Percentiles rank a stretch among this genome's conserved stretches.
Evolutionary conservation across 2,888 invertebrate genomes (phyloP).

Genomic region (Ctenicera cuprea): DNA sequence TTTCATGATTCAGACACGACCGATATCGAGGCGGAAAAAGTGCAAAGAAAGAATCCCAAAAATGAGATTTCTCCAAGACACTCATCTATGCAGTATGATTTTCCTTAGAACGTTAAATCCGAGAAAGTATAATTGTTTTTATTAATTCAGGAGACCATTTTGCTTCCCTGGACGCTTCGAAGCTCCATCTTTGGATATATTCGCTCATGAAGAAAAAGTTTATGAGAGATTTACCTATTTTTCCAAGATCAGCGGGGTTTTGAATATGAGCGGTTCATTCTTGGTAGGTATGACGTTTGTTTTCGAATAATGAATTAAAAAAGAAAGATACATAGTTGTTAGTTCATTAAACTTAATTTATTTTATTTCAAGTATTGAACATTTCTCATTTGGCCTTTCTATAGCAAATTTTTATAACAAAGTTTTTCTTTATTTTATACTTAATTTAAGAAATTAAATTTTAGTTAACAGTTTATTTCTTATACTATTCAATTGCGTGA

Average conservation of each 20-base stretch:
- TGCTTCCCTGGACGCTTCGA: constrained; percentile 56
- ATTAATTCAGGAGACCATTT: constrained; percentile 56
- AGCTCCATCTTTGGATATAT: constrained; percentile 53
- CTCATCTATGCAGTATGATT: constrained; percentile 28
- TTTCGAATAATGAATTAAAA: too few relatives aligned
- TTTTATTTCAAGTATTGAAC: too few relatives aligned
- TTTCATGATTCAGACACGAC: constrained; percentile 68
- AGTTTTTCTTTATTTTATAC: too few relatives aligned
- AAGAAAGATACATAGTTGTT: too few relatives aligned
- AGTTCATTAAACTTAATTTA: too few relatives aligned
- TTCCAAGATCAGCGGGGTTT: constrained; percentile 54
- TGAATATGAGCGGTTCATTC: constrained; percentile 57
- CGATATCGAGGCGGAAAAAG: constrained; percentile 61
- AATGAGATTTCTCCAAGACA: constrained; percentile 9
- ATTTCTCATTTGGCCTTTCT: too few relatives aligned
- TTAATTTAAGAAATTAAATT: too few relatives aligned
- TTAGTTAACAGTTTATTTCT: too few relatives aligned
- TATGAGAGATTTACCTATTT: constrained; percentile 58
- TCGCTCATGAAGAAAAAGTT: constrained; percentile 53
- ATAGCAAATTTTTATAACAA: too few relatives aligned
- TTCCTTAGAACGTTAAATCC: too few relatives aligned
- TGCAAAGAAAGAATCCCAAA: constrained; percentile 22
- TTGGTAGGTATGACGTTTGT: constrained; percentile 58
- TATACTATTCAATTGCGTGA: too few relatives aligned
- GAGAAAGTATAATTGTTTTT: constrained; percentile 14